Percentiles rank a stretch among this genome's conserved stretches.
Conservation (phyloP, 2,888 invertebrate genomes). For the Thereva nobilitata region DNA sequence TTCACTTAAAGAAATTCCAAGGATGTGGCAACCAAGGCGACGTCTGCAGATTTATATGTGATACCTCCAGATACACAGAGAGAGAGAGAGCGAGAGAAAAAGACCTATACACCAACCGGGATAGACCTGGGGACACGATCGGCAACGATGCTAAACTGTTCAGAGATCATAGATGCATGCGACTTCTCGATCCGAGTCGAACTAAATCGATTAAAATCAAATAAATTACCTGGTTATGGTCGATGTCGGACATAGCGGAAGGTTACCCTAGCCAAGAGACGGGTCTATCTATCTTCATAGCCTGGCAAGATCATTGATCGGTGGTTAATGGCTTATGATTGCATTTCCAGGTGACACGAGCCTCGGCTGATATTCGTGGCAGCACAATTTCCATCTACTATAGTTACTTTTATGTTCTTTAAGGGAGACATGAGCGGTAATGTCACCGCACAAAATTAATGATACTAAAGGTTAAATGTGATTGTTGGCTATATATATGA, state of each 20-base stretch:
- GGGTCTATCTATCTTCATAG: background rate
- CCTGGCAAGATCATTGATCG: background rate
- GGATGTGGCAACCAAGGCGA: conserved; percentile 1
- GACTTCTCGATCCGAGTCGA: conserved; percentile 14
- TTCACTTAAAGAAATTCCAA: conserved; percentile 30
- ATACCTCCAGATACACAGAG: too few relatives aligned
- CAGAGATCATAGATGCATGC: conserved; percentile 5
- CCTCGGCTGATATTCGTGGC: too few relatives aligned
- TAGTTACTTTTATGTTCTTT: background rate
- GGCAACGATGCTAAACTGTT: background rate
- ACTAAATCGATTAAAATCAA: conserved; percentile 35
- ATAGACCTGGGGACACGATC: too few relatives aligned
- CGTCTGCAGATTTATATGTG: conserved; percentile 10
- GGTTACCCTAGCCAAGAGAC: background rate
- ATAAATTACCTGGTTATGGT: conserved; percentile 26
- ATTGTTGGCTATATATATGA: too few relatives aligned
- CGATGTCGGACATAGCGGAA: conserved; percentile 9
- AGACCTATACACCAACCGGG: too few relatives aligned
- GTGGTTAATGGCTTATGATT: conserved; percentile 3
- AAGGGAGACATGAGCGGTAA: too few relatives aligned
- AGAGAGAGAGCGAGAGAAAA: too few relatives aligned
- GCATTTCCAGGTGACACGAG: conserved; percentile 13
- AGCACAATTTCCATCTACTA: too few relatives aligned
- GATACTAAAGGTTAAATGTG: too few relatives aligned
- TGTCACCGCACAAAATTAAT: too few relatives aligned